Evolutionary conservation across 2,797 vertebrate genomes (phyloP).

Genomic region (Gymnoscopelus microlampas): DNA sequence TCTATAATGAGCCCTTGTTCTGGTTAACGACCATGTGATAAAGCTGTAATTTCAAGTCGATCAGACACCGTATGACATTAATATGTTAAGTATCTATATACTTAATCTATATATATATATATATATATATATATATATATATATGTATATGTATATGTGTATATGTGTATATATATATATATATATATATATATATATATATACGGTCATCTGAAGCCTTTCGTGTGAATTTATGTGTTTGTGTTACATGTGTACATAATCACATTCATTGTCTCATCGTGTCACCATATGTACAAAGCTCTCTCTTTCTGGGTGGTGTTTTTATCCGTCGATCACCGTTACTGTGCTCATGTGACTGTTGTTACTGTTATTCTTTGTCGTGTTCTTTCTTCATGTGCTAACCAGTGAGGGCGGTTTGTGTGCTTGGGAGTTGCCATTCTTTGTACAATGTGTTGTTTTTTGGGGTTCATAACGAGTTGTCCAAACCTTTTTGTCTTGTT

Average conservation of each 20-base stretch:
- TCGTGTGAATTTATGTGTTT: slow-evolving; percentile 49
- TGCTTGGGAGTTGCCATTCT: slow-evolving; percentile 83
- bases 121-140: slow-evolving; percentile 25
- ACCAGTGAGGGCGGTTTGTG: slow-evolving; percentile 79
- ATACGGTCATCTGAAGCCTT: slow-evolving; percentile 40
- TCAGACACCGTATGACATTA: neutral
- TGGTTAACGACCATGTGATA: neutral
- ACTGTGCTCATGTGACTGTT: slow-evolving; percentile 76
- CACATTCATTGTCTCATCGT: slow-evolving; percentile 62
- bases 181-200: neutral
- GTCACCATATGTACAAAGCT: slow-evolving; percentile 62
- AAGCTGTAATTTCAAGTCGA: slow-evolving; percentile 19
- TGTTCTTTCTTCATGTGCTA: slow-evolving; percentile 81
- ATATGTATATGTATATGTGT: too few species aligned
- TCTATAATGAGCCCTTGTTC: neutral
- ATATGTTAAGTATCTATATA: too few species aligned
- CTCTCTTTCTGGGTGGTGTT: slow-evolving; percentile 63
- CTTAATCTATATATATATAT: slow-evolving; percentile 7
- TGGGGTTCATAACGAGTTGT: slow-evolving; percentile 97
- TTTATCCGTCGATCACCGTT: slow-evolving; percentile 65
- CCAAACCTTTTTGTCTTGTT: slow-evolving; percentile 99
- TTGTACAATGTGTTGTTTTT: slow-evolving; percentile 92
- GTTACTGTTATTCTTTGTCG: slow-evolving; percentile 74
- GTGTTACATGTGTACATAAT: slow-evolving; percentile 64
- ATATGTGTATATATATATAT: too few species aligned